These are phyloP conservation scores for Apis mellifera DNA, from an alignment of 1,140 invertebrate species.

Conservation along the genomic window Amel_HAv3.1 CM009943.2:3329001-3329500, in stretches of 20 bases:
- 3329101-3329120: too few species aligned
- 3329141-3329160: too few species aligned
- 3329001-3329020: neutral
- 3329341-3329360: neutral
- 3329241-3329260: neutral
- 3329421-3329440: constrained; percentile 38
- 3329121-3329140: too few species aligned
- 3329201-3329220: too few species aligned
- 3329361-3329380: constrained; percentile 12
- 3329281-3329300: neutral
- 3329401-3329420: constrained; percentile 48
- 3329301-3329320: neutral
- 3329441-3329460: constrained; percentile 46
- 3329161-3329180: too few species aligned
- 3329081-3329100: too few species aligned
- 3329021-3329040: too few species aligned
- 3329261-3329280: neutral
- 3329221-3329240: too few species aligned
- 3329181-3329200: too few species aligned
- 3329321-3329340: constrained; percentile 3
- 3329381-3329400: constrained; percentile 11
- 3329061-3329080: too few species aligned
- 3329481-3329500: neutral
- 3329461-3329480: neutral
- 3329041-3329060: neutral